Conservation (phyloP, 2,888 invertebrate species). For the Standfussiana lucernea region DNA sequence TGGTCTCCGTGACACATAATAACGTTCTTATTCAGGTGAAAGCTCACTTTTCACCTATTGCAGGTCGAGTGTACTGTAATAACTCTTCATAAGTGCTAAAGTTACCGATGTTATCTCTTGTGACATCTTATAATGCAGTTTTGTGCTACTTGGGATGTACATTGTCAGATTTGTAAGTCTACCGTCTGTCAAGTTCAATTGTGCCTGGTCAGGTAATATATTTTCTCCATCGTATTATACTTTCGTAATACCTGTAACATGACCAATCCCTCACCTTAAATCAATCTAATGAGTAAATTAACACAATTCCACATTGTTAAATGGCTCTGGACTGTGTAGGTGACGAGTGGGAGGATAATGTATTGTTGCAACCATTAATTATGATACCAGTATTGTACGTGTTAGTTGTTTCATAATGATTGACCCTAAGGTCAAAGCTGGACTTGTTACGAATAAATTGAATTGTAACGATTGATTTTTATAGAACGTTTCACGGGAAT, state of each 20-base stretch:
- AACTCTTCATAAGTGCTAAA: too few relatives aligned
- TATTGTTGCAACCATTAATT: slow-evolving; percentile 46
- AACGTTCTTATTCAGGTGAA: too few relatives aligned
- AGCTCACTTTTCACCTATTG: too few relatives aligned
- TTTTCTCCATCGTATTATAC: neutral
- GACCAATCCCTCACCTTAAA: slow-evolving; percentile 26
- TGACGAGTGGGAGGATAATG: slow-evolving; percentile 51
- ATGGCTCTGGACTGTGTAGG: slow-evolving; percentile 48
- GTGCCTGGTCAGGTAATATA: neutral
- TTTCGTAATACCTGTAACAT: slow-evolving; percentile 18
- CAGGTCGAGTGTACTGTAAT: too few relatives aligned
- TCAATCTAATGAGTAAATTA: slow-evolving; percentile 42
- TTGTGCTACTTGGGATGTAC: too few relatives aligned
- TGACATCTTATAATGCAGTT: too few relatives aligned
- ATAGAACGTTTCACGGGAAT: neutral
- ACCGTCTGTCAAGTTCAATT: neutral
- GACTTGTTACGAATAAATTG: slow-evolving; percentile 10
- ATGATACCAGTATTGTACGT: slow-evolving; percentile 3
- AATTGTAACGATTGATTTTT: neutral
- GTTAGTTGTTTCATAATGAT: slow-evolving; percentile 21
- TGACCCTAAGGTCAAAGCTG: neutral
- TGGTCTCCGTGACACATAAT: too few relatives aligned
- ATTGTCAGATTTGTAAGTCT: neutral
- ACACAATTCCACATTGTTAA: slow-evolving; percentile 34
- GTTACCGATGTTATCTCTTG: too few relatives aligned